Percentiles rank a stretch among this genome's conserved stretches.
Conservation (phyloP, 1,140 invertebrate species). For the Cyphomyrmex costatus region DNA sequence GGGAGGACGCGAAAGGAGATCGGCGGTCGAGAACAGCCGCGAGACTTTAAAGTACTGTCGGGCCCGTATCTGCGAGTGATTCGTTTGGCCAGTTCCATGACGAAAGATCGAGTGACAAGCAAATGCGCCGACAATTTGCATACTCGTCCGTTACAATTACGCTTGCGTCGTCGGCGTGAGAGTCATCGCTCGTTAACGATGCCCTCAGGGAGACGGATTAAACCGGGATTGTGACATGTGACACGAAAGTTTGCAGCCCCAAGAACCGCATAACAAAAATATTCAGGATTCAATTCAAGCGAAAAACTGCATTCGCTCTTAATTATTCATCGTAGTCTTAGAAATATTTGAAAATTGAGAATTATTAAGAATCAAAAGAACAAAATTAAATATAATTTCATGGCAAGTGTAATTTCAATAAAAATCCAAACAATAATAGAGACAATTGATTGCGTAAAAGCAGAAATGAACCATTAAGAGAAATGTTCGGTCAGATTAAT, state of each 20-base stretch:
- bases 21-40: constrained; percentile 58
- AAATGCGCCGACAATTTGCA: constrained; percentile 78
- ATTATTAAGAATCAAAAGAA: neutral
- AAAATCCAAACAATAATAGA: neutral
- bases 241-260: constrained; percentile 37
- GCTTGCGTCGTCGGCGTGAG: constrained; percentile 54
- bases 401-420: neutral
- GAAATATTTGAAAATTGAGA: neutral
- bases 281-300: neutral
- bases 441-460: neutral
- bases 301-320: neutral
- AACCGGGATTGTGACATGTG: constrained; percentile 54
- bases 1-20: constrained; percentile 74
- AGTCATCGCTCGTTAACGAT: constrained; percentile 68
- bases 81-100: constrained; percentile 67
- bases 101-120: constrained; percentile 77
- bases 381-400: neutral
- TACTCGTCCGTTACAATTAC: constrained; percentile 81
- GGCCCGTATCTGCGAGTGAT: constrained; percentile 54
- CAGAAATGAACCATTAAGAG: too few relatives aligned
- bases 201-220: constrained; percentile 56
- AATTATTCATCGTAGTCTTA: neutral
- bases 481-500: too few relatives aligned
- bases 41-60: constrained; percentile 56
- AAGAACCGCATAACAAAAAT: neutral